Percentiles rank a stretch among this genome's conserved stretches.
Evolutionary conservation across 2,888 invertebrate genomes (phyloP).

Genomic region (Lithosia quadra): DNA sequence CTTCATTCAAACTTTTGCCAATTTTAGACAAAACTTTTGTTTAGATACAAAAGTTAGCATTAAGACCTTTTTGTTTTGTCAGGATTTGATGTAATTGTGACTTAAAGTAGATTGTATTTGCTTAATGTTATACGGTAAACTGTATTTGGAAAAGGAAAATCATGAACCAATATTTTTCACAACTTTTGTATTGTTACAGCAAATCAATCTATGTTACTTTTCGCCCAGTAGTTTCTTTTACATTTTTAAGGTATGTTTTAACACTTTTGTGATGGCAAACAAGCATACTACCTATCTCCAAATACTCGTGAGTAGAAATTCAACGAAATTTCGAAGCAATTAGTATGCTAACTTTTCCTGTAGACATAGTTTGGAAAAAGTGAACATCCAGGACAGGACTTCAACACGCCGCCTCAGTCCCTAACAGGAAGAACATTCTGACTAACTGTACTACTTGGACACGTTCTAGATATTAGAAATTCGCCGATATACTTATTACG

Average conservation of each 20-base stretch:
- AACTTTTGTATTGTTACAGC: not conserved
- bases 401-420: no score
- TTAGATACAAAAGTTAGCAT: constrained; percentile 75
- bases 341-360: not conserved
- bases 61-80: constrained; percentile 73
- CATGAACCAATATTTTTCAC: not conserved
- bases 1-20: constrained; percentile 83
- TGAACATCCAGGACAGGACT: no score
- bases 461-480: no score
- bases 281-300: not conserved
- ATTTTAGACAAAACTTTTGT: constrained; percentile 77
- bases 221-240: not conserved
- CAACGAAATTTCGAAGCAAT: no score
- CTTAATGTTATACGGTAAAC: not conserved
- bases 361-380: no score
- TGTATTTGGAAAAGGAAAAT: constrained; percentile 1
- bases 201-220: not conserved
- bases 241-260: not conserved
- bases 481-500: no score
- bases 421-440: no score
- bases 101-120: constrained; percentile 52
- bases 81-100: constrained; percentile 70
- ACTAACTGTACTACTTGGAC: no score
- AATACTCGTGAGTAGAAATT: no score
- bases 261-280: not conserved